Evolutionary conservation across 2,113 vertebrate genomes (phyloP).

Genomic region (Rousettus leschenaultii): DNA sequence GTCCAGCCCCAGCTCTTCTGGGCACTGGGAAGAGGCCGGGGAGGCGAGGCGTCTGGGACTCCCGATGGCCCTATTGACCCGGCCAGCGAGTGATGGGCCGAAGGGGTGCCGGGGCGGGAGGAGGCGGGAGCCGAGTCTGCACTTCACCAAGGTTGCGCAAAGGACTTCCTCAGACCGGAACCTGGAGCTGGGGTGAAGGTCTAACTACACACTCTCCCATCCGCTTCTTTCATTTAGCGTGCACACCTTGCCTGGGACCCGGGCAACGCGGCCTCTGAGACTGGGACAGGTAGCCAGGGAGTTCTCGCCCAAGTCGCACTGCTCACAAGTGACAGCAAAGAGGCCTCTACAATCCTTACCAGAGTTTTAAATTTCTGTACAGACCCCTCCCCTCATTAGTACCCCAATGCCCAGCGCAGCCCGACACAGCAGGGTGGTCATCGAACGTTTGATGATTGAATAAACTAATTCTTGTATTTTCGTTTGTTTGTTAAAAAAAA

Average conservation of each 20-base stretch:
- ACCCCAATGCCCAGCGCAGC: accelerated
- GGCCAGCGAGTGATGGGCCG: accelerated
- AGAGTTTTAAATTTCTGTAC: not conserved
- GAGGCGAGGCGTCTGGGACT: not conserved
- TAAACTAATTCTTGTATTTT: not conserved
- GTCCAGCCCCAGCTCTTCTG: not conserved
- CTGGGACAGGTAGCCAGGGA: not conserved
- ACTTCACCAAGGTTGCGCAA: accelerated
- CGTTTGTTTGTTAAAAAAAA: not conserved
- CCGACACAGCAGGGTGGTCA: accelerated
- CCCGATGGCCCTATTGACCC: accelerated
- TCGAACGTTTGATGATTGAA: not conserved
- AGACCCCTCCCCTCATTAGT: not conserved
- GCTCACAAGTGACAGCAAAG: not conserved
- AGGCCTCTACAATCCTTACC: not conserved
- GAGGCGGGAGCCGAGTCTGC: not conserved
- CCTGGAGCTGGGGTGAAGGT: too few species aligned
- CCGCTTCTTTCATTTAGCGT: accelerated
- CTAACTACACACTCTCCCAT: not conserved
- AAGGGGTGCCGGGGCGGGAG: too few species aligned
- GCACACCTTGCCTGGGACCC: accelerated
- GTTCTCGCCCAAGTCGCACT: accelerated
- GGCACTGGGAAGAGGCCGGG: accelerated
- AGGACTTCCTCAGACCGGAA: not conserved
- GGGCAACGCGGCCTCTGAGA: not conserved